Conservation (phyloP, 2,797 vertebrate species). For the Danio choprae region DNA sequence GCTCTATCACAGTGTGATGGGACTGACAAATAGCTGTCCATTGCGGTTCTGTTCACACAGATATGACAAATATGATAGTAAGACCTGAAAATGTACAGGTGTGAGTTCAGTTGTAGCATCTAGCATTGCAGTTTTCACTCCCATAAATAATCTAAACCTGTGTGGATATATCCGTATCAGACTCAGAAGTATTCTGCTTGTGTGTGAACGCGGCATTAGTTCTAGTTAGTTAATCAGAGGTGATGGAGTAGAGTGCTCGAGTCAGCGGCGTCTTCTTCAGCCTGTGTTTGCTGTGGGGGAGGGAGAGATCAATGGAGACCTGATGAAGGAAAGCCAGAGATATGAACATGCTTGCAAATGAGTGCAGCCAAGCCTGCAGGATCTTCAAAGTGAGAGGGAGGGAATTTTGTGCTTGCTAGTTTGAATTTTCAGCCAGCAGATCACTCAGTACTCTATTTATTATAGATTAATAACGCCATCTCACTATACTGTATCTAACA, state of each 20-base stretch:
- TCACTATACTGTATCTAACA: conserved; percentile 13
- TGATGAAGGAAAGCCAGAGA: conserved; percentile 16
- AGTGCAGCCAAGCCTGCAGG: conserved; percentile 10
- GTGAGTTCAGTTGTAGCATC: too few relatives aligned
- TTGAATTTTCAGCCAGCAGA: conserved; percentile 23
- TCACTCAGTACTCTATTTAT: conserved; percentile 27
- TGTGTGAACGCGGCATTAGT: too few relatives aligned
- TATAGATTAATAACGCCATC: conserved; percentile 28
- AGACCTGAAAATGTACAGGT: too few relatives aligned
- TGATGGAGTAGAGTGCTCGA: neutral
- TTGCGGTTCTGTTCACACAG: too few relatives aligned
- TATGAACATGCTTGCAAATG: conserved; percentile 29
- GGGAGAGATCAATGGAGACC: conserved; percentile 15
- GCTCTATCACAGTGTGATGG: too few relatives aligned
- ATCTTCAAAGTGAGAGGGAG: conserved; percentile 32
- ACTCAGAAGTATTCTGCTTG: neutral
- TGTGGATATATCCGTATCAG: neutral
- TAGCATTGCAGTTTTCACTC: too few relatives aligned
- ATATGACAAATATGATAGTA: too few relatives aligned
- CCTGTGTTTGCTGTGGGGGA: neutral
- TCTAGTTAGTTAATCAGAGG: neutral
- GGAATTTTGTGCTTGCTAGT: conserved; percentile 16
- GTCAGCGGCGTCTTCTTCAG: neutral
- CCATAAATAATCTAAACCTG: neutral
- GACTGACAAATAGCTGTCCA: too few relatives aligned